Evolutionary conservation across 1,140 invertebrate genomes (phyloP).

Genomic region (Procambarus clarkii): DNA sequence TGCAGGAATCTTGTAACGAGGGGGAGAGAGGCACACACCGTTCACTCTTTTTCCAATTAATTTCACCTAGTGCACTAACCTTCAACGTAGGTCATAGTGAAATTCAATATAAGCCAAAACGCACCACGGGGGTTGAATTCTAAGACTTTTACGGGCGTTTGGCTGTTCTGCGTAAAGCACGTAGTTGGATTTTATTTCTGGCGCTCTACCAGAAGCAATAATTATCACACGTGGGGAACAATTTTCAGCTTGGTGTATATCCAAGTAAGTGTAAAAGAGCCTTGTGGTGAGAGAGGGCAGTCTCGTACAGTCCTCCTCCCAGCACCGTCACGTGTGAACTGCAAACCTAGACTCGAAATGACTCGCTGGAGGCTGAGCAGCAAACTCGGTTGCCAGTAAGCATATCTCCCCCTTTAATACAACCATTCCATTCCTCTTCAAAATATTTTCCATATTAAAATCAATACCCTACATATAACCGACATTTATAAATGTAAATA

Average conservation of each 20-base stretch:
- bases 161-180: neutral
- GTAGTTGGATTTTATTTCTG: neutral
- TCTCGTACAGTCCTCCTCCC: conserved; percentile 5
- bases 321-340: conserved; percentile 40
- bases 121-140: neutral
- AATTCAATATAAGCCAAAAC: conserved; percentile 34
- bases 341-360: conserved; percentile 40
- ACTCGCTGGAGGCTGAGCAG: conserved; percentile 37
- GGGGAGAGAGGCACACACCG: neutral
- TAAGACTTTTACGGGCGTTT: neutral
- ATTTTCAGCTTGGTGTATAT: neutral
- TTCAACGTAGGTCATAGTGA: conserved; percentile 37
- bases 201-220: neutral
- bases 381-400: conserved; percentile 3
- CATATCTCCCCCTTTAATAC: neutral
- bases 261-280: conserved; percentile 29
- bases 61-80: conserved; percentile 31
- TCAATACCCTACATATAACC: neutral
- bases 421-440: neutral
- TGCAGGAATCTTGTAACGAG: neutral
- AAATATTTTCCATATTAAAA: neutral
- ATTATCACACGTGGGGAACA: neutral
- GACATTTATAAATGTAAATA: neutral
- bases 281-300: conserved; percentile 15
- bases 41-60: conserved; percentile 20